Base-by-base conservation (phyloP, 2,113 vertebrate species). In the Bubo blakistoni region DNA sequence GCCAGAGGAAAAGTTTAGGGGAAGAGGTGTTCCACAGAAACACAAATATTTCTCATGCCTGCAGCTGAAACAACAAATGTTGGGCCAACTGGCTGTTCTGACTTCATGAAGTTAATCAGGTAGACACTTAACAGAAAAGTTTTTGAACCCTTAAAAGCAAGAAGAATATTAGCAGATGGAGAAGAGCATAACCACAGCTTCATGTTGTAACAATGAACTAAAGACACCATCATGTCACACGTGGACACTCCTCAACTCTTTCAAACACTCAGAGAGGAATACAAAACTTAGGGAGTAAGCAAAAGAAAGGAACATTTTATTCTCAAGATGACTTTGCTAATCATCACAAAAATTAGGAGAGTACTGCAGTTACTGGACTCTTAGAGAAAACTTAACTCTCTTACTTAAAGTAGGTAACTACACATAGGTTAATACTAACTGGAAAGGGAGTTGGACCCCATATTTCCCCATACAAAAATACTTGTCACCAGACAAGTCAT, bases 141-240 rank as follows among this genome's bases (percentile, higher is more conserved):
- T 79, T 78, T 51, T 55, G 15, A 71, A 70, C 24, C 14, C 4
- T 16, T 74, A 55, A 61, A 10, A 27, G 12, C 32, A 61, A 73
- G 46, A 57, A 29, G 1, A 77, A n/a, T 71, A 49, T 54, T 40
- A 65, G 4, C 24, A 67, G 38, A 66, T 7, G 5, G 10, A 65
- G 34, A 77, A 38, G 13, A 63, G 1, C 13, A 22, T 40, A 65
- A 47, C 4, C 3, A 26, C 20, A 51, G 3, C 2, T 79, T 86
- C n/a, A 55, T 5, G 1, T 0, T 29, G 2, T 25, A 34, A 30
- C 13, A 46, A 6, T 44, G 15, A 67, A 17, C 13, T 62, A 26
- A 66, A 81, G 38, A 34, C 18, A 69, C 6, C 29, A 19, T 36
- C 1, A 8, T 21, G 20, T 32, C 36, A 32, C 25, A n/a, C 0